Percentiles rank a stretch among this genome's conserved stretches.
These are phyloP conservation scores for Pterocles gutturalis DNA, from an alignment of 2,113 vertebrate genomes.

Conservation along the genomic window DNA sequence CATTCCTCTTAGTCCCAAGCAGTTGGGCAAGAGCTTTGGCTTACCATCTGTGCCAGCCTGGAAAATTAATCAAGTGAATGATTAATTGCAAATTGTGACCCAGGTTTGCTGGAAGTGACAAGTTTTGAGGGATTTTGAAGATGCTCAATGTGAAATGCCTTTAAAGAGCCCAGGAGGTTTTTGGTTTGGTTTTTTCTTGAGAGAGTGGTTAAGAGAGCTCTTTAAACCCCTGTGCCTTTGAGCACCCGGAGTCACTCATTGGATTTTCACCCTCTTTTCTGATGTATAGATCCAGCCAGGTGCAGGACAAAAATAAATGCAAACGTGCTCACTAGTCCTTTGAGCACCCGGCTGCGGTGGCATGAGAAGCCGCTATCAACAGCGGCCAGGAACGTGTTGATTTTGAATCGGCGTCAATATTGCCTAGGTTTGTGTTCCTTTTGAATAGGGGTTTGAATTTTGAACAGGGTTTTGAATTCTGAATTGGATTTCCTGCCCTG, in stretches of 20 bases:
- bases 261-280: not conserved
- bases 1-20: no score
- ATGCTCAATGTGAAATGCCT: not conserved
- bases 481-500: not conserved
- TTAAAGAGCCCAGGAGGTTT: not conserved
- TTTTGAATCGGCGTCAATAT: not conserved
- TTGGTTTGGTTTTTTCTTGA: not conserved
- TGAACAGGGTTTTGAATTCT: not conserved
- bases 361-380: not conserved
- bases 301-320: not conserved
- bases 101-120: not conserved
- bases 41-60: not conserved
- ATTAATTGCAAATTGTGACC: not conserved
- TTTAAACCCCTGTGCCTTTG: not conserved
- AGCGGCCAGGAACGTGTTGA: not conserved
- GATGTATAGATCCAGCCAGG: not conserved
- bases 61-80: constrained; percentile 25
- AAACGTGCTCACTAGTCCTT: not conserved
- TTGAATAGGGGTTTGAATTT: not conserved
- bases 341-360: not conserved
- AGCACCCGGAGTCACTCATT: not conserved
- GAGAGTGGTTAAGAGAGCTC: not conserved
- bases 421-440: not conserved
- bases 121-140: not conserved
- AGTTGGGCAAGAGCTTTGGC: not conserved